Base-by-base conservation (phyloP, 2,113 vertebrate genomes). In the Buteo buteo region DNA sequence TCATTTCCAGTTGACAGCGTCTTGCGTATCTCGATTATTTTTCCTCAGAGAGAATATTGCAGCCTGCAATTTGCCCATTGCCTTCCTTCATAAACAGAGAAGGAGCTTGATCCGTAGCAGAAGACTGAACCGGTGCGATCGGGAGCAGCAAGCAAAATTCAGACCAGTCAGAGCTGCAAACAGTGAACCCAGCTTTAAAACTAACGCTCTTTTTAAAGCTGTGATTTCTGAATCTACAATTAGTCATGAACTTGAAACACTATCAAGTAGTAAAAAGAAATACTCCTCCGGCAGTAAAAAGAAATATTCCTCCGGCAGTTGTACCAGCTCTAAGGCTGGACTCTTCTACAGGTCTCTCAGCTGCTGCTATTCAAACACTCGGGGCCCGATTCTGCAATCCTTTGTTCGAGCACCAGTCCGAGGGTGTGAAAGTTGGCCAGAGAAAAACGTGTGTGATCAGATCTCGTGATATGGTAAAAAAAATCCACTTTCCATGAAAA, bases 401-500 rank as follows among this genome's bases (percentile, higher is more conserved):
- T 97, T 97, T 95, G 93, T 97, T 96, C 72, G 61, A 78, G 28
- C 72, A 83, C 29, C 50, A 55, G 65, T 86, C 42, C 10, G 8
- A 85, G 82, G 42, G 57, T 72, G 73, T 82, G 86, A 82, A 95
- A 93, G n/a, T 58, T 82, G 52, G 91, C 78, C 66, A 69, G 81
- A 79, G 66, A 86, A 88, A 90, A 90, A 71, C 0, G 3, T 52
- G 55, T 45, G 54, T 24, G 70, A 94, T 92, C 86, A 87, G 93
- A 94, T 70, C 85, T 82, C 85, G 70, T 32, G 94, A 96, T 95
- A 89, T 2, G 74, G 94, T 59, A 36, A 79, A 91, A 92, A 95
- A 91, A 91, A 0, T 82, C 66, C 78, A 66, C 89, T 70, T 95
- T 82, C 93, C 74, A 80, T 93, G 91, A 96, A 97, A 95, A 82